Evolutionary conservation across 2,797 vertebrate genomes (phyloP), one percentile per base, ranked within the genome.

Genomic region (Eleutherodactylus coqui): DNA sequence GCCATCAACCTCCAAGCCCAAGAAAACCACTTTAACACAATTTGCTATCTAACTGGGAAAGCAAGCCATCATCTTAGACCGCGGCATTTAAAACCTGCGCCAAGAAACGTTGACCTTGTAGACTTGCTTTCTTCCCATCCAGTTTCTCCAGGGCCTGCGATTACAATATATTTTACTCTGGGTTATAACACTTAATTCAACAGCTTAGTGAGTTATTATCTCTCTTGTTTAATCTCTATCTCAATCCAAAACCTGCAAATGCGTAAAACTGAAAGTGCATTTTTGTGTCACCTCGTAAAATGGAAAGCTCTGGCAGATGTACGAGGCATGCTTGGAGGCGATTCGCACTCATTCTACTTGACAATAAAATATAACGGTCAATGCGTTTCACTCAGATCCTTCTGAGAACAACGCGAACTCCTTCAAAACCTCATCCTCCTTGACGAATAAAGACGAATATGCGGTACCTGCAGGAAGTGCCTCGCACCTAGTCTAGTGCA

Each of bases 121-220:
- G 69, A 73, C 32, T 69, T 13, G 11, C 41, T 51, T 53, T 32
- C 41, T 58, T 43, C 53, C 53, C 76, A 43, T 41, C 76, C 27
- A 41, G 32, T 58, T 27, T 45, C 32, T 70, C 53, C 27, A 36
- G 49, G 36, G 16, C n/a, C 49, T 7, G 2, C 13, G 81, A 73
- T 83, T 73, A 83, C 81, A 73, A 67, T 83, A 43, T 45, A 73
- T 83, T 73, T 83, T 83, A 72, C 80, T 72, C 67, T 47, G 4
- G 80, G 80, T 82, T 82, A 83, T 83, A 83, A 73, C 80, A 82
- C 67, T 45, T 82, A 51, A 73, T 83, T 83, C 81, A 83, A 43
- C 67, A 73, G 32, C 36, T 55, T 55, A 73, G 67, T 34, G 81
- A 43, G 43, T 83, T 83, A 73, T 83, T 75, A 83, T 83, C 69